Evolutionary conservation across 2,113 vertebrate species (phyloP), one percentile per base, ranked within the genome.

Genomic region (Nettapus auritus): DNA sequence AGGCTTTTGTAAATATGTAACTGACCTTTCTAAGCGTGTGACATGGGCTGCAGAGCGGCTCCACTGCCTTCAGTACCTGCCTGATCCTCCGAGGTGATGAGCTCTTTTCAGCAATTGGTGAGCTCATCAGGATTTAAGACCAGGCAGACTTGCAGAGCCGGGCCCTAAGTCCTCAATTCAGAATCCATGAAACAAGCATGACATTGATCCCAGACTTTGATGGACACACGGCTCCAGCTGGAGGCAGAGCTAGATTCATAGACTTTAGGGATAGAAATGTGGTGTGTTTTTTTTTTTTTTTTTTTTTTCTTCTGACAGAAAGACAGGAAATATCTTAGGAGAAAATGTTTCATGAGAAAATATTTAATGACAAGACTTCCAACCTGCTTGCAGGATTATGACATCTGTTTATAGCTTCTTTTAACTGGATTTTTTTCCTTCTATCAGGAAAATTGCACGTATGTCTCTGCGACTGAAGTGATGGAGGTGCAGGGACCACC

Each of bases 401-500:
- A 11, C 8, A 29, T 28, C 69, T 71, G 46, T 36, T 93, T 23
- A 38, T 11, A 48, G 66, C 25, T 76, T 33, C 67, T 85, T 53
- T 48, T 74, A 42, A 57, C 3, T 25, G 22, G 33, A 38, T 67
- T 36, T 23, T 71, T 63, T 46, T 21, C 20, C 53, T 86, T 76
- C 69, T 13, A 19, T 38, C 46, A 46, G 23, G 46, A 28, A 25
- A 56, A 77, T 44, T 44, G 4, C 26, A 25, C 7, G 11, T 3
- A 1, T 1, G 3, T 46, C 57, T 56, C 56, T 55, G 33, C 2
- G 5, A 17, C 18, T 29, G 31, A 38, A 13, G 0, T 0, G 66
- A 52, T 6, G 7, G 50, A 53, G 20, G 13, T 7, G 11, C 33
- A 25, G 29, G 33, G 62, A 67, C 14, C 6, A 28, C 25, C 50